Evolutionary conservation across 2,888 invertebrate species (phyloP), one percentile per base, ranked within the genome.

Genomic region (Steromphala cineraria): DNA sequence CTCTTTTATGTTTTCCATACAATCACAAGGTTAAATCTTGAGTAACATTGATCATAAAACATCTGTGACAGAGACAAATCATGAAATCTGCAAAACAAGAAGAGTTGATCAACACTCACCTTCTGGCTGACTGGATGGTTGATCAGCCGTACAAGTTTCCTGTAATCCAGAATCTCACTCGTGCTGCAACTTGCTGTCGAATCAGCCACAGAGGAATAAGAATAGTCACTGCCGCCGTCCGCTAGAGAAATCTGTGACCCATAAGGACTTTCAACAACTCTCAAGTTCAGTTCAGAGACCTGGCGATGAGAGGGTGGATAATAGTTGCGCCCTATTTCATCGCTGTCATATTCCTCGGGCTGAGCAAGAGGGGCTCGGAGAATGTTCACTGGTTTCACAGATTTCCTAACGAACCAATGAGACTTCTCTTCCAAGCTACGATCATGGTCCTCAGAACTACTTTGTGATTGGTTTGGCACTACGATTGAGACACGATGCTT

Each of bases 121-220:
- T 83, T 85, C 62, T 85, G 81, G 19, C 81, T 84, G 21, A 84
- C 82, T 2, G 90, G 89, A 79, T 88, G 88, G 80, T 90, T 90
- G 31, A 90, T 85, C 5, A 90, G 84, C 55, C 83, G 83, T 17
- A 86, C 85, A n/a, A 90, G 82, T 77, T 89, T 89, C 56, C 84
- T 80, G 62, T 87, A 89, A 56, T 89, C 88, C 67, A 89, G 67
- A n/a, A 87, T 81, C 31, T 87, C 87, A 3, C 84, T 83, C 2
- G 74, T 55, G 3, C 75, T 53, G 79, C 82, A 62, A 21, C 82
- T 82, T 17, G 80, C 77, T 10, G 78, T 55, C 75, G 83, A 83
- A 19, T 85, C 87, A 17, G 78, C 78, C 13, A 80, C 19, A 8
- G 83, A 81, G 3, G 80, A 82, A 52, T 15, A 53, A 4, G 67